Base-by-base conservation (phyloP, 2,113 vertebrate species). In the Nanorana parkeri region DNA sequence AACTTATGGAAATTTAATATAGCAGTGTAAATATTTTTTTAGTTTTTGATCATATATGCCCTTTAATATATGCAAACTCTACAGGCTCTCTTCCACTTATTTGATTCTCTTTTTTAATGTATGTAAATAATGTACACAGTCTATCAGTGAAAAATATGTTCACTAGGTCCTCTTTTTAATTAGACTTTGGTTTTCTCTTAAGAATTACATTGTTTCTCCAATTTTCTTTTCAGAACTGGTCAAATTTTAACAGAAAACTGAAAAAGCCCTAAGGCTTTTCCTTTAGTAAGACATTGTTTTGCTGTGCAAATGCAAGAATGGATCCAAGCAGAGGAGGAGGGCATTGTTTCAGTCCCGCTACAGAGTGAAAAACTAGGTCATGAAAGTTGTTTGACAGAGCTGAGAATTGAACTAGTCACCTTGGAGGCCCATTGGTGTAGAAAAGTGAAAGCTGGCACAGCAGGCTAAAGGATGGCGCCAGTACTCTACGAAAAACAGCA, bases 331-430 rank as follows among this genome's bases (percentile, higher is more conserved):
- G 83, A 84, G 76, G 87, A 87, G 76, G 16, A 2, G 56, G 88
- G 89, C 88, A 86, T 83, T 85, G 85, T 91, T 92, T 87, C 89
- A 90, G 68, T 82, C 61, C 84, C 66, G 83, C 87, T 78, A 55
- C 64, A 0, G 87, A 90, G 86, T 72, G 85, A 88, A 75, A 93
- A 96, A 95, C 91, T 95, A 96, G 94, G 95, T 96, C 95, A 96
- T 84, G 84, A 92, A 92, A 93, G 87, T 90, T 90, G 91, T 93
- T 94, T 91, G 89, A 89, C 87, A 89, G 91, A 93, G 90, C 88
- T 91, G 88, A 91, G 88, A 90, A 90, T 87, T 91, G 93, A 96
- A 96, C 94, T 94, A 93, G 91, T 95, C 93, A 96, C 93, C 93
- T 94, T 91, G 85, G 89, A 94, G 93, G 93, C 89, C 91, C 87